phyloP scores from a whole-genome alignment of 2,113 vertebrate genomes.

The Oreotragus oreotragus region DNA sequence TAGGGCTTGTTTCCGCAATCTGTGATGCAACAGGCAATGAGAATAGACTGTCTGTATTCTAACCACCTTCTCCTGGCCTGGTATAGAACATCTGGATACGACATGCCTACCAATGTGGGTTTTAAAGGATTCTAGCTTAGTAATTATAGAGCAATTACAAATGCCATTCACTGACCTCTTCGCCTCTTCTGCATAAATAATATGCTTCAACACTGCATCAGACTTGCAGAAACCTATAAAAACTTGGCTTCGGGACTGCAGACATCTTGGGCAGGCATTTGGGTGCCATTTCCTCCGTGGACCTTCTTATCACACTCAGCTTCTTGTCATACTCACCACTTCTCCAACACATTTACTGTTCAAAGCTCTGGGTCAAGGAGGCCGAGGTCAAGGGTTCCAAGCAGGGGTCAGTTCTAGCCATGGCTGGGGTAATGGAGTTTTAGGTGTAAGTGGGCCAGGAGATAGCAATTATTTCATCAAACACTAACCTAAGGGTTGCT shows the following conservation, averaged over 20 bases:
- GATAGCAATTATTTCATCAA: too few relatives aligned
- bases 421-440: neutral
- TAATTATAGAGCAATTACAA: neutral
- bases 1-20: neutral
- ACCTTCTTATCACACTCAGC: accelerated
- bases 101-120: neutral
- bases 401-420: neutral
- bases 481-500: neutral
- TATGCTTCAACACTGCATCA: accelerated
- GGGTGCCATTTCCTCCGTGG: accelerated
- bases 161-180: neutral
- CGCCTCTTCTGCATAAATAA: neutral
- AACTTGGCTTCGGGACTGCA: accelerated
- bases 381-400: neutral
- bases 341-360: neutral
- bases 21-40: neutral
- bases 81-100: neutral
- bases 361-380: neutral
- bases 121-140: neutral
- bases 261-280: accelerated
- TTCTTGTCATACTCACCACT: accelerated
- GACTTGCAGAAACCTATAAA: neutral
- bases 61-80: neutral
- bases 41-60: neutral
- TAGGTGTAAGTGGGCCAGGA: accelerated